Percentiles rank a stretch among this genome's conserved stretches.
Conservation (phyloP, 2,113 vertebrate genomes). For the Chaetodon trifascialis region DNA sequence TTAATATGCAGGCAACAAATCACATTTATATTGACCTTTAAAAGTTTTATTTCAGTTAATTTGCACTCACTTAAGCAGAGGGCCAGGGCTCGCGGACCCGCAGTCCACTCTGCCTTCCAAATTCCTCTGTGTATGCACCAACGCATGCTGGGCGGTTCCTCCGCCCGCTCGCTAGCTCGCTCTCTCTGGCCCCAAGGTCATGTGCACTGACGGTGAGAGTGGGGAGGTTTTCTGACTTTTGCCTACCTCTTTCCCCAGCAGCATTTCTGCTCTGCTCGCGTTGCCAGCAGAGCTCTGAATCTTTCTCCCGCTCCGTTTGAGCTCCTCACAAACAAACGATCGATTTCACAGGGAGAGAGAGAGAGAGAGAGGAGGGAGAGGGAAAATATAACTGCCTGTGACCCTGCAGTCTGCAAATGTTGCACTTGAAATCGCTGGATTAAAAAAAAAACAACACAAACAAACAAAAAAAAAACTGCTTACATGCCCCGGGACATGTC, state of each 20-base stretch:
- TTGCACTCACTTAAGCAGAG: slow-evolving; percentile 79
- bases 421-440: slow-evolving; percentile 84
- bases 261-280: slow-evolving; percentile 75
- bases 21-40: slow-evolving; percentile 77
- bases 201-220: slow-evolving; percentile 61
- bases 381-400: slow-evolving; percentile 78
- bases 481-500: slow-evolving; percentile 82
- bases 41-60: slow-evolving; percentile 81
- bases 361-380: slow-evolving; percentile 55
- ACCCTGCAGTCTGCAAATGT: slow-evolving; percentile 86
- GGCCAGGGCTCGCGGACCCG: slow-evolving; percentile 62
- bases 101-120: slow-evolving; percentile 64
- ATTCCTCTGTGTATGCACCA: slow-evolving; percentile 65
- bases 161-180: slow-evolving; percentile 71
- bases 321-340: slow-evolving; percentile 84
- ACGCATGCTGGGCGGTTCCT: slow-evolving; percentile 62
- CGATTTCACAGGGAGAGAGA: slow-evolving; percentile 77
- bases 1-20: slow-evolving; percentile 73
- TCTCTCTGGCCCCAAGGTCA: slow-evolving; percentile 79
- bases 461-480: slow-evolving; percentile 18
- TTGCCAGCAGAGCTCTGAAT: slow-evolving; percentile 79
- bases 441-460: slow-evolving; percentile 37
- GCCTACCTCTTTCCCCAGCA: slow-evolving; percentile 81
- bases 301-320: slow-evolving; percentile 79
- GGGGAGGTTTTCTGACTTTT: slow-evolving; percentile 78